A percentile compares a stretch with the other conserved stretches of the same genome.
Evolutionary conservation across 2,888 invertebrate species (phyloP).

Genomic region (Cosmopolites sordidus): DNA sequence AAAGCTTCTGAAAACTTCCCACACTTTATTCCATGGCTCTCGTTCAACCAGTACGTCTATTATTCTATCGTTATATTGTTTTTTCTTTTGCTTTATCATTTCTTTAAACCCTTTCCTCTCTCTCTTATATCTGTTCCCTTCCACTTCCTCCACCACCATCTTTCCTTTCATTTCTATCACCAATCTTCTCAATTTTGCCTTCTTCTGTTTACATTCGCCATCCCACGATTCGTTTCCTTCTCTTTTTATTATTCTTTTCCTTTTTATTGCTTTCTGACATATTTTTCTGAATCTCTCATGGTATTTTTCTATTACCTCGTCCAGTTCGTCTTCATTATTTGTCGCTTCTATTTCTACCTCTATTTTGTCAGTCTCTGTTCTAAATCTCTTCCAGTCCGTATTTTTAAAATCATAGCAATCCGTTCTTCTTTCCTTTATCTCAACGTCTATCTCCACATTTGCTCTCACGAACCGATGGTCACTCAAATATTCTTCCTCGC

Average conservation of each 20-base stretch:
- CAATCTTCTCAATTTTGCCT: no score
- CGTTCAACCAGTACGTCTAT: constrained; percentile 3
- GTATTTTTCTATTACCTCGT: neutral
- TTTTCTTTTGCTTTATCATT: constrained; percentile 4
- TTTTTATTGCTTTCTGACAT: constrained; percentile 3
- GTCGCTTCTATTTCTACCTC: neutral
- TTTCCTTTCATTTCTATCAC: neutral
- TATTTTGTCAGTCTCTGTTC: no score
- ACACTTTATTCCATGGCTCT: constrained; percentile 10
- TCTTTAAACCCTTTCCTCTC: neutral
- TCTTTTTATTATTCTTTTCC: neutral
- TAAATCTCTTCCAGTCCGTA: neutral
- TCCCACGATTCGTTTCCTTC: constrained; percentile 5
- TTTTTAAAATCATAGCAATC: no score
- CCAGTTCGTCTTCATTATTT: constrained; percentile 1
- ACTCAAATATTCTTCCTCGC: constrained; percentile 23
- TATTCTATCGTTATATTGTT: neutral
- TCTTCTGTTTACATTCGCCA: no score
- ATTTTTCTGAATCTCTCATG: neutral
- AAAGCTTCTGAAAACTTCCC: neutral
- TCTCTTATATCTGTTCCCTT: neutral
- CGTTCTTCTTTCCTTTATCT: no score
- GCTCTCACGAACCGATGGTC: neutral
- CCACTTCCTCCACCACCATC: neutral
- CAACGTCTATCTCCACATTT: no score